A percentile compares a stretch with the other conserved stretches of the same genome.
Conservation (phyloP, 2,888 invertebrate genomes). For the Helicoverpa assulta region DNA sequence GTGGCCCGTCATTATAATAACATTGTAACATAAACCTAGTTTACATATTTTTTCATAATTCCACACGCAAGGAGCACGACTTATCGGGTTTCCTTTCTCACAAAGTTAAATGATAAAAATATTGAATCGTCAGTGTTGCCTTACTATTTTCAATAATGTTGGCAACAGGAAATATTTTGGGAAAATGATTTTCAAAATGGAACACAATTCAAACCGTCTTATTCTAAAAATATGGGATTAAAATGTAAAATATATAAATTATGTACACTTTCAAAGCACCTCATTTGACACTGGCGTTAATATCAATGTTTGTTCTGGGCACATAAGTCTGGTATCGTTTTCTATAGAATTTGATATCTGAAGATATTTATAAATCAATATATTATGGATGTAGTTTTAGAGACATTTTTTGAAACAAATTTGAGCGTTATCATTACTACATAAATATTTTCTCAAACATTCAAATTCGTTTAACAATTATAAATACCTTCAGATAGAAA, state of each 20-base stretch:
- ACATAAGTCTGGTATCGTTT: slow-evolving; percentile 53
- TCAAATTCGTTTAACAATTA: slow-evolving; percentile 24
- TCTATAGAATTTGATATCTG: slow-evolving; percentile 30
- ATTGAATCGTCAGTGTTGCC: slow-evolving; percentile 66
- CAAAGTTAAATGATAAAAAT: slow-evolving; percentile 56
- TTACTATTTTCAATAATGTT: slow-evolving; percentile 52
- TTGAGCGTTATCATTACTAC: slow-evolving; percentile 19
- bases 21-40: slow-evolving; percentile 52
- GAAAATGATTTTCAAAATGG: slow-evolving; percentile 58
- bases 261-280: slow-evolving; percentile 86
- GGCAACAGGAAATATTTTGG: slow-evolving; percentile 64
- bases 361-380: slow-evolving; percentile 32
- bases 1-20: slow-evolving; percentile 57
- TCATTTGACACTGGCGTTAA: slow-evolving; percentile 83
- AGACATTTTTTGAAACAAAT: slow-evolving; percentile 18
- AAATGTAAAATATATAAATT: slow-evolving; percentile 78
- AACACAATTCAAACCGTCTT: slow-evolving; percentile 74
- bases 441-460: not conserved
- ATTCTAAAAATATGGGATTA: slow-evolving; percentile 75
- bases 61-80: slow-evolving; percentile 54
- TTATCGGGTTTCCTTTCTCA: slow-evolving; percentile 40
- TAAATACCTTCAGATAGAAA: slow-evolving; percentile 65
- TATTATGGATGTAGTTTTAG: slow-evolving; percentile 10
- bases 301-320: slow-evolving; percentile 79
- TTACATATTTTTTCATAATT: slow-evolving; percentile 49